Evolutionary conservation across 2,113 vertebrate species (phyloP), one percentile per base, ranked within the genome.

Genomic region (Sakesphorus luctuosus): DNA sequence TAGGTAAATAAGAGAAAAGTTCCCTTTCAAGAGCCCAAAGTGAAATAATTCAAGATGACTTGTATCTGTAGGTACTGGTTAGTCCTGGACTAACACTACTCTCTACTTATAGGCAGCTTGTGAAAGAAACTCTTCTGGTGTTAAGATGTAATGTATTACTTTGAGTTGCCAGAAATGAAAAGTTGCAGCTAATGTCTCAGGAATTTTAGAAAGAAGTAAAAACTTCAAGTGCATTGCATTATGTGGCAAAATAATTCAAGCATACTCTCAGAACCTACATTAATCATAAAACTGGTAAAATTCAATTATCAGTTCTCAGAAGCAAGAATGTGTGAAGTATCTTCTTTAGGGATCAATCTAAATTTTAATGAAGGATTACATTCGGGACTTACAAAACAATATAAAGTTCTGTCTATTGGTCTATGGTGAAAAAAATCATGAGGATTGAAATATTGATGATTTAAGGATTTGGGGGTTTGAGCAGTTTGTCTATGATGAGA

Each of bases 351-450:
- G 76, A 50, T 95, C 73, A 80, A 80, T 96, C 78, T 95, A 85
- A 97, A 90, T 94, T 96, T 97, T 96, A 96, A 96, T 93, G 75
- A 95, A 94, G 63, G 68, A 94, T 97, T 97, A 88, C 50, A 78
- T 33, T 26, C 43, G 91, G 50, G 87, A 89, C 21, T 94, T 89
- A 23, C 2, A 52, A 92, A 97, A 90, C n/a, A 96, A 62, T n/a
- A 63, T 76, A 95, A 50, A 94, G 17, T 44, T 86, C 29, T 83
- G 17, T 74, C 40, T 93, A 18, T 90, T 82, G 63, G 81, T 75
- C 88, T 94, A 43, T 4, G 11, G 50, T 87, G 24, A 87, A 43
- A 77, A 85, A 91, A 96, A 87, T 53, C 52, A 53, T 23, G 75
- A 67, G 59, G 36, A 74, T 15, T 90, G 58, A 96, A 95, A 94